Base-by-base conservation (phyloP, 1,140 invertebrate species). In the Steinernema khuongi region DNA sequence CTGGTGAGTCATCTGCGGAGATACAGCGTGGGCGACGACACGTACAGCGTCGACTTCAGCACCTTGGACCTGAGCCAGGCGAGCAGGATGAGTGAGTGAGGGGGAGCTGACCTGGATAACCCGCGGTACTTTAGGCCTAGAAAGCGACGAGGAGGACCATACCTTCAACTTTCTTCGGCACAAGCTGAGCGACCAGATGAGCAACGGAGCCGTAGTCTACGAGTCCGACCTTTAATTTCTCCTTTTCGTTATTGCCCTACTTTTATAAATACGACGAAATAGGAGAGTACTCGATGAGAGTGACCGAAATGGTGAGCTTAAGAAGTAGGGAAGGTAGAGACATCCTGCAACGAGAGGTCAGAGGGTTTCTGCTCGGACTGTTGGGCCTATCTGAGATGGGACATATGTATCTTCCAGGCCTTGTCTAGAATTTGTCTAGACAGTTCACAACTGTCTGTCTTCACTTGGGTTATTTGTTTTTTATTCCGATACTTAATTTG, bases 41-140 rank as follows among this genome's bases (percentile, higher is more conserved):
- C 14, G 7, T 60, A 60, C 50, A 60, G 50, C 19, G 19, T 60
- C 50, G 50, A 60, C 50, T 60, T 60, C 19, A 60, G 50, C 50
- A 60, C 50, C 2, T 14, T 60, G 7, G 50, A 60, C 19, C 50
- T 60, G 7, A 60, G 50, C 19, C 4, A 2, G 11, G 50, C 50
- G 4, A 60, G 50, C 19, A 22, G 7, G 7, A 60, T 60, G 50
- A 60, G 50, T 60, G 26, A 4, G 50, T 22, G 14, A n/a, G n/a
- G 7, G 7, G n/a, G 36, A 7, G 7, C n/a, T 41, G 7, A 41
- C 36, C 36, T 41, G n/a, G n/a, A 41, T n/a, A n/a, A n/a, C n/a
- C n/a, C n/a, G n/a, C n/a, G n/a, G n/a, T n/a, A 60, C 26, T 60
- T 60, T 60, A 60, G 50, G 50, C 50, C 11, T 60, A 22, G 11